Evolutionary conservation across 2,113 vertebrate species (phyloP), one percentile per base, ranked within the genome.

Genomic region (Empidonax alnorum): DNA sequence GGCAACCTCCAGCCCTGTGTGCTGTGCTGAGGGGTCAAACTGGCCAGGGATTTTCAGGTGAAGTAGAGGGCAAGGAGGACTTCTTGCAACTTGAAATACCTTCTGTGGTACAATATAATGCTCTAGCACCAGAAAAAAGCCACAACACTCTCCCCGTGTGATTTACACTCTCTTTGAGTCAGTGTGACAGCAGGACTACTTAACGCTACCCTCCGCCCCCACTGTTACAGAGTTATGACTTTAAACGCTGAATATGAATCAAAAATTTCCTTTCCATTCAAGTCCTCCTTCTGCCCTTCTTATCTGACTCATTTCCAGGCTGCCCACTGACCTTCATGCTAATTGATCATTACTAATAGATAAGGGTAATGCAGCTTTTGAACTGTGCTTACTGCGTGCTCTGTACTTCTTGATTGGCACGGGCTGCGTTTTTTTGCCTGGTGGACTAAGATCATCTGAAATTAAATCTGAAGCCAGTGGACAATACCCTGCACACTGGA

Each of bases 331-430:
- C 94, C 92, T 96, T 93, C 94, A 93, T 79, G 88, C 84, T 96
- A 96, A 96, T 96, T 94, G 94, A 97, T 96, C 94, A 89, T 94
- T 94, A 92, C 88, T 93, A 93, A 92, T 69, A 97, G 79, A 92
- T 95, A 94, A 95, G 94, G 74, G 78, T 89, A 94, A 95, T 78
- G 87, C 73, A 90, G 88, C 65, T 94, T 95, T 86, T 94, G 88
- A 96, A 56, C 80, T 90, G 86, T 89, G 59, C 92, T 90, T 94
- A 76, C 69, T 53, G 41, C 4, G 3, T 65, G 88, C 80, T 93
- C 75, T 78, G 10, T 71, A 31, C 68, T 66, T 31, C 73, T 72
- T 84, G 83, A 84, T 42, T 89, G 86, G 92, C 88, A 93, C 31
- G 33, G 22, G 30, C 2, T 21, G 75, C 42, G 11, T 88, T 81